phyloP scores from a whole-genome alignment of 1,140 invertebrate genomes.

The Pteromalus puparum region DNA sequence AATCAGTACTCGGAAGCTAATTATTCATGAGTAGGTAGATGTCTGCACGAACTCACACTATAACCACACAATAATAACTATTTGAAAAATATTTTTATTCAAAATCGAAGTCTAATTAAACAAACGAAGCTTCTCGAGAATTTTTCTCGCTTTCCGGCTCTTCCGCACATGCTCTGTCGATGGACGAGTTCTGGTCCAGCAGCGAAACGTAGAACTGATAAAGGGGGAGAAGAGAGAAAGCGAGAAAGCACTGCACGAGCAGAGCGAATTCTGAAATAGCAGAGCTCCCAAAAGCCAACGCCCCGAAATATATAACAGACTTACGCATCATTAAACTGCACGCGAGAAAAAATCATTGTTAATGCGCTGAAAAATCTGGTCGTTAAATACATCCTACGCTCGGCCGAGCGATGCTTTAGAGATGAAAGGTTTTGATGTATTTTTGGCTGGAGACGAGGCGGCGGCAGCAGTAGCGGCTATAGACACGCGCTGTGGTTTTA shows the following conservation, averaged over 20 bases:
- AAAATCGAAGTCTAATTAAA: too few relatives aligned
- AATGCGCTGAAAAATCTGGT: constrained; percentile 40
- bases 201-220: background rate
- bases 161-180: background rate
- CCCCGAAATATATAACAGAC: constrained; percentile 61
- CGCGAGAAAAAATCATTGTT: constrained; percentile 38
- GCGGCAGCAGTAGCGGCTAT: background rate
- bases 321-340: constrained; percentile 35
- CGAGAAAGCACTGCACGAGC: constrained; percentile 52
- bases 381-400: constrained; percentile 23
- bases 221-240: too few relatives aligned
- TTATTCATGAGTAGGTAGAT: too few relatives aligned
- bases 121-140: too few relatives aligned
- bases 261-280: constrained; percentile 62
- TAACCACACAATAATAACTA: too few relatives aligned
- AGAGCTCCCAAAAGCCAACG: constrained; percentile 54
- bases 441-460: constrained; percentile 10
- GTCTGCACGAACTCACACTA: too few relatives aligned
- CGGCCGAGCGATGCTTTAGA: background rate
- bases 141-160: background rate
- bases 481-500: background rate
- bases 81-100: too few relatives aligned
- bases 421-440: constrained; percentile 33
- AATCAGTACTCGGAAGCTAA: too few relatives aligned
- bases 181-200: background rate